These are phyloP conservation scores for Seriola quinqueradiata DNA, from an alignment of 2,113 vertebrate genomes.

Conservation along the genomic window DNA sequence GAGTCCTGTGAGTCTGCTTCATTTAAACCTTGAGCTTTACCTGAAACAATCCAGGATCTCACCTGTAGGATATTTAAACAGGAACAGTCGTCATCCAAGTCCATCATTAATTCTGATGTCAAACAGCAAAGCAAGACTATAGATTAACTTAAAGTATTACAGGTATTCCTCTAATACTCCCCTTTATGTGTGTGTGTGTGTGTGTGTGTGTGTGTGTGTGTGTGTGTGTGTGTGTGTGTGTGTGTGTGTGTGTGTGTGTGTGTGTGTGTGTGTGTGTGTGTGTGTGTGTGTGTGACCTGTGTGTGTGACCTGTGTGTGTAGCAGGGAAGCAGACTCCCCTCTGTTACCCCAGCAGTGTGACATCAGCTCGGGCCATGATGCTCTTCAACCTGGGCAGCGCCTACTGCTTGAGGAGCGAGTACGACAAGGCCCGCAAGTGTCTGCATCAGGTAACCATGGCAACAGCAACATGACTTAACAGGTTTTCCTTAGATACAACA, in stretches of 20 bases:
- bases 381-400: constrained; percentile 98
- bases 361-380: constrained; percentile 96
- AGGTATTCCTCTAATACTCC: too few relatives aligned
- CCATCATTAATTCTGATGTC: neutral
- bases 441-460: constrained; percentile 92
- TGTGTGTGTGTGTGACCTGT: too few relatives aligned
- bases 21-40: neutral
- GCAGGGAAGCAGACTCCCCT: constrained; percentile 95
- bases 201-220: too few relatives aligned
- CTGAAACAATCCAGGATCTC: neutral
- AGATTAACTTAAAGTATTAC: neutral
- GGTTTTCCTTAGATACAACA: too few relatives aligned
- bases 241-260: too few relatives aligned
- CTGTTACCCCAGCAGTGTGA: constrained; percentile 96
- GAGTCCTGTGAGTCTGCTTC: constrained; percentile 91
- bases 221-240: too few relatives aligned
- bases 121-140: neutral
- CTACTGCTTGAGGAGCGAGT: constrained; percentile 97
- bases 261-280: too few relatives aligned
- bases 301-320: constrained; percentile 54
- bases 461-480: neutral
- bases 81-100: neutral
- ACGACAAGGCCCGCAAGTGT: constrained; percentile 97
- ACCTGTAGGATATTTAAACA: neutral
- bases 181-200: too few relatives aligned